phyloP scores from a whole-genome alignment of 2,113 vertebrate genomes.

The Jacana jacana region DNA sequence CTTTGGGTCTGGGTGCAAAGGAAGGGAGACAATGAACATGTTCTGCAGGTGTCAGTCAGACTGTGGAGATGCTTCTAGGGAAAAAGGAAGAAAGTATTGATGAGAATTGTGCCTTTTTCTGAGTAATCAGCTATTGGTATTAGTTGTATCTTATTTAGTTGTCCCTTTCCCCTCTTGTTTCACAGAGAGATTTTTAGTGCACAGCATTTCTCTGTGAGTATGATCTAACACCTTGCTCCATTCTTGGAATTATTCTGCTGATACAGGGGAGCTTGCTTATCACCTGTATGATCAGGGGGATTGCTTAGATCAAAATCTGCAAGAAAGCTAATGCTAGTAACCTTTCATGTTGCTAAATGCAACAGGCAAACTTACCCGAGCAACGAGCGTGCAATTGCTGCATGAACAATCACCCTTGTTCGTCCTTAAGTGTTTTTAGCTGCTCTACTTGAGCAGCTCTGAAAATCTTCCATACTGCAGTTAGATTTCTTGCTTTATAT shows the following conservation, averaged over 20 bases:
- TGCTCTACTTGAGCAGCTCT: not conserved
- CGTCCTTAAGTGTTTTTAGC: not conserved
- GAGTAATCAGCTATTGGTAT: not conserved
- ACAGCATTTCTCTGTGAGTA: constrained; percentile 8
- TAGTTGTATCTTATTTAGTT: not conserved
- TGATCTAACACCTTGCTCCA: not conserved
- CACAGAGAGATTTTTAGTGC: not conserved
- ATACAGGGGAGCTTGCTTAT: not conserved
- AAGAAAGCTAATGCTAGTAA: not conserved
- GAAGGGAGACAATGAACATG: not conserved
- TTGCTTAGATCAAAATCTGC: not conserved
- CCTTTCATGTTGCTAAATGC: not conserved
- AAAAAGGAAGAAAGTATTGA: not conserved
- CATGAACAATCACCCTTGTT: not conserved
- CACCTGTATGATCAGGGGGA: not conserved
- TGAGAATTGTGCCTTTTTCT: not conserved
- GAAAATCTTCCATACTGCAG: not conserved
- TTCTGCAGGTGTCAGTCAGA: not conserved
- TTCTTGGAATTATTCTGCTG: constrained; percentile 11
- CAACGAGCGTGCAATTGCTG: not conserved
- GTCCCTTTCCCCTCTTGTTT: not conserved
- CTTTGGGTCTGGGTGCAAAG: not conserved
- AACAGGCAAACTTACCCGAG: not conserved
- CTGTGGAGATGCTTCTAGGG: not conserved
- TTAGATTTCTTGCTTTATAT: not conserved